Evolutionary conservation across 2,113 vertebrate species (phyloP).

Genomic region (Sebastes schlegelii): DNA sequence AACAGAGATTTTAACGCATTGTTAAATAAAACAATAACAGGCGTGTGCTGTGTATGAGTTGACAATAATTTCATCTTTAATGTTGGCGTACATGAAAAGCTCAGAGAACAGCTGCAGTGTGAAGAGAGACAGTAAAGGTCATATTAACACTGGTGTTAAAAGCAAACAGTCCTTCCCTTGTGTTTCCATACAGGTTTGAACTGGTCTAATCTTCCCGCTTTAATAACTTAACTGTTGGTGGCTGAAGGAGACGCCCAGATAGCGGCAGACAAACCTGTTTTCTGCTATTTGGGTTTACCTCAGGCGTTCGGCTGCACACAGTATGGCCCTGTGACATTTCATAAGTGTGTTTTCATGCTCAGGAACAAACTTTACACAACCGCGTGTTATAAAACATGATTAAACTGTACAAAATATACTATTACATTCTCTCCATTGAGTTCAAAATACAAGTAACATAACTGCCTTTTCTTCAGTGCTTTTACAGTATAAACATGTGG

Average conservation of each 20-base stretch:
- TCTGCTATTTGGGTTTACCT: constrained; percentile 34
- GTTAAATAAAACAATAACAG: constrained; percentile 31
- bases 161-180: background rate
- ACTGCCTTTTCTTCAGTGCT: constrained; percentile 17
- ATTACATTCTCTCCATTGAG: constrained; percentile 21
- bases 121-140: background rate
- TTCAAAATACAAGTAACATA: constrained; percentile 12
- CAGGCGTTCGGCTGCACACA: constrained; percentile 14
- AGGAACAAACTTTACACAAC: constrained; percentile 7
- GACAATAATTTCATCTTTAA: constrained; percentile 38
- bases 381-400: constrained; percentile 37
- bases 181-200: constrained; percentile 55
- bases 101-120: constrained; percentile 5
- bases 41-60: background rate
- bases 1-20: constrained; percentile 26
- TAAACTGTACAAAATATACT: constrained; percentile 43
- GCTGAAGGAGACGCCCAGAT: constrained; percentile 31
- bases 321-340: constrained; percentile 22
- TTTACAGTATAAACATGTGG: constrained; percentile 28
- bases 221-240: background rate
- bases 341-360: constrained; percentile 41
- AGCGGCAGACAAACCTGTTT: constrained; percentile 69
- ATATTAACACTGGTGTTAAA: constrained; percentile 8
- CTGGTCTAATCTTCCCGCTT: constrained; percentile 57
- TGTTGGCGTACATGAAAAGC: constrained; percentile 34